These are phyloP conservation scores for Gila robusta DNA, from an alignment of 2,797 vertebrate species.

Conservation along the genomic window DNA sequence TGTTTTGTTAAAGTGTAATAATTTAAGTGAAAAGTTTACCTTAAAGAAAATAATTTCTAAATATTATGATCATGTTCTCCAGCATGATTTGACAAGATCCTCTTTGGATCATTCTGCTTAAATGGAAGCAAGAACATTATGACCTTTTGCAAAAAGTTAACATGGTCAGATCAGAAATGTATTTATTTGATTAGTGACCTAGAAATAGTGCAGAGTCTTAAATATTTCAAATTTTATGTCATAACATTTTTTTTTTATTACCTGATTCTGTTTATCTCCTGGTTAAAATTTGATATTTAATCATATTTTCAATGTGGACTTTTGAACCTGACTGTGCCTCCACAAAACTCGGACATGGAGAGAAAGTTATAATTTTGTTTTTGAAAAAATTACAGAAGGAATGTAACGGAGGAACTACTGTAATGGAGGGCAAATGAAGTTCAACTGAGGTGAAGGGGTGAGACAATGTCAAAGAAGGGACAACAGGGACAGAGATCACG, in stretches of 20 bases:
- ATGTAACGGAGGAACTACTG: slow-evolving; percentile 46
- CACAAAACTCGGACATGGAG: background rate
- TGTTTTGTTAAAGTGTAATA: background rate
- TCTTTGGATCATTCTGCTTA: background rate
- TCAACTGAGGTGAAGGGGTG: slow-evolving; percentile 51
- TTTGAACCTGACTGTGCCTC: background rate
- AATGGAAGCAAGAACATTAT: background rate
- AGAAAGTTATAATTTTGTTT: background rate
- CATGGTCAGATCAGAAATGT: background rate
- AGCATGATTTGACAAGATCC: background rate
- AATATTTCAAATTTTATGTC: background rate
- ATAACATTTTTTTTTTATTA: background rate
- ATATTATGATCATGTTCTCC: background rate
- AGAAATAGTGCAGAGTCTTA: background rate
- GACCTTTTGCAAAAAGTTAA: background rate
- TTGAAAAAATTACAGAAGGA: background rate
- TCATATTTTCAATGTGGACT: background rate
- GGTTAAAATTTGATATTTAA: background rate
- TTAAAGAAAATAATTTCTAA: background rate
- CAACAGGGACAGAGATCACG: slow-evolving; percentile 53
- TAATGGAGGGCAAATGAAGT: slow-evolving; percentile 52
- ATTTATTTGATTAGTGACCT: background rate
- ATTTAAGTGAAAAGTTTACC: background rate
- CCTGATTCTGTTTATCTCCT: background rate
- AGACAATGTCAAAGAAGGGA: slow-evolving; percentile 37